Percentiles rank a stretch among this genome's conserved stretches.
These are phyloP conservation scores for Pollenia angustigena DNA, from an alignment of 2,888 invertebrate species.

Conservation along the genomic window DNA sequence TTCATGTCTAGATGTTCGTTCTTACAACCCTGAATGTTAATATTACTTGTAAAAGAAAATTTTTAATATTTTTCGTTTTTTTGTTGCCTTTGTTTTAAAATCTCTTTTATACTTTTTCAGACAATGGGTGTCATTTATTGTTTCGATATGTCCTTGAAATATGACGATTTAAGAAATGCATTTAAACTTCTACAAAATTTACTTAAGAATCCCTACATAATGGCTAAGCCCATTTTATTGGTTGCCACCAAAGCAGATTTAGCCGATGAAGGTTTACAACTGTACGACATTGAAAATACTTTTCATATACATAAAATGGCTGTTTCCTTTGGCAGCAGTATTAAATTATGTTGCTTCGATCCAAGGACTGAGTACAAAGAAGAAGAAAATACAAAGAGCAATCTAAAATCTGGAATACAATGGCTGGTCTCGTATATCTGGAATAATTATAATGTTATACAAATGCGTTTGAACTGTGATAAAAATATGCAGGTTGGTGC, in stretches of 20 bases:
- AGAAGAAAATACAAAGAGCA: slow-evolving; percentile 23
- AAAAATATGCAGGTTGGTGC: slow-evolving; percentile 78
- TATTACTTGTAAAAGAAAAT: neutral
- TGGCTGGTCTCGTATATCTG: slow-evolving; percentile 77
- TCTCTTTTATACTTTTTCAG: slow-evolving; percentile 64
- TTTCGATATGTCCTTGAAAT: slow-evolving; percentile 78
- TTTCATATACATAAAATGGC: slow-evolving; percentile 80
- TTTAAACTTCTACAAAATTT: slow-evolving; percentile 77
- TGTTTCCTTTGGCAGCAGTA: slow-evolving; percentile 74
- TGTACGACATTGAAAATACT: slow-evolving; percentile 81
- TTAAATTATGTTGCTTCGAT: slow-evolving; percentile 77
- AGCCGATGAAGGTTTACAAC: slow-evolving; percentile 78
- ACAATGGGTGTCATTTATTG: slow-evolving; percentile 80
- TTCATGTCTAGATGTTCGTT: neutral
- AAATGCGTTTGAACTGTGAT: slow-evolving; percentile 78
- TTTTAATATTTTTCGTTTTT: neutral
- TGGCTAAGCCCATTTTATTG: slow-evolving; percentile 81
- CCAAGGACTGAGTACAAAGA: slow-evolving; percentile 25
- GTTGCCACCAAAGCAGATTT: slow-evolving; percentile 79
- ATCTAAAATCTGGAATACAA: slow-evolving; percentile 65
- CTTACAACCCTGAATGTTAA: too few species aligned
- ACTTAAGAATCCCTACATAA: slow-evolving; percentile 77
- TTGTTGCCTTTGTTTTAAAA: slow-evolving; percentile 6
- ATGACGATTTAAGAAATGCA: slow-evolving; percentile 74
- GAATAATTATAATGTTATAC: slow-evolving; percentile 73